phyloP scores from a whole-genome alignment of 2,113 vertebrate species.

The Rhinichthys klamathensis region DNA sequence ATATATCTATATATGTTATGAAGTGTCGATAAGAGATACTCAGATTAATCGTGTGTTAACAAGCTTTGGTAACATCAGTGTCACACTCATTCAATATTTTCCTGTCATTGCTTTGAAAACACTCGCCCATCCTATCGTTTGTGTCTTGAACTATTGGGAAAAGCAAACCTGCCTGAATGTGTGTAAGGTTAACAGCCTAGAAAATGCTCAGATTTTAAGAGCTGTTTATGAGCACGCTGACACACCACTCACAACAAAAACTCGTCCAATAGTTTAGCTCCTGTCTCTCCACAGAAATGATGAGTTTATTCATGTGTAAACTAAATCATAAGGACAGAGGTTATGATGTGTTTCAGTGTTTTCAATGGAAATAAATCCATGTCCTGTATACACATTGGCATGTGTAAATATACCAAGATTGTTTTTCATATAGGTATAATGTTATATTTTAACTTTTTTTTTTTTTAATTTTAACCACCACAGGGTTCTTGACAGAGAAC shows the following conservation, averaged over 20 bases:
- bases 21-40: conserved; percentile 38
- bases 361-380: neutral
- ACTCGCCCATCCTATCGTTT: neutral
- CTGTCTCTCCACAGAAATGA: neutral
- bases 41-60: conserved; percentile 71
- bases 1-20: neutral
- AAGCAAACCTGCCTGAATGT: neutral
- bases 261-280: neutral
- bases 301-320: conserved; percentile 23
- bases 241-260: conserved; percentile 2
- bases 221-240: conserved; percentile 26
- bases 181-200: conserved; percentile 22
- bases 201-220: neutral
- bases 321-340: neutral
- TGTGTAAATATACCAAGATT: neutral
- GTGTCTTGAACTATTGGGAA: neutral
- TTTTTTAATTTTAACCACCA: too few species aligned
- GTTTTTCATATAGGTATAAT: neutral
- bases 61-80: conserved; percentile 68
- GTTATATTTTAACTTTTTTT: too few species aligned
- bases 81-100: conserved; percentile 71
- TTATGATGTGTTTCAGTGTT: neutral
- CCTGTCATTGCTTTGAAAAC: conserved; percentile 47
- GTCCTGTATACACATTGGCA: neutral
- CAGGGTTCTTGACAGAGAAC: neutral